Conservation (phyloP, 2,113 vertebrate species). For the Ammodytes dubius region DNA sequence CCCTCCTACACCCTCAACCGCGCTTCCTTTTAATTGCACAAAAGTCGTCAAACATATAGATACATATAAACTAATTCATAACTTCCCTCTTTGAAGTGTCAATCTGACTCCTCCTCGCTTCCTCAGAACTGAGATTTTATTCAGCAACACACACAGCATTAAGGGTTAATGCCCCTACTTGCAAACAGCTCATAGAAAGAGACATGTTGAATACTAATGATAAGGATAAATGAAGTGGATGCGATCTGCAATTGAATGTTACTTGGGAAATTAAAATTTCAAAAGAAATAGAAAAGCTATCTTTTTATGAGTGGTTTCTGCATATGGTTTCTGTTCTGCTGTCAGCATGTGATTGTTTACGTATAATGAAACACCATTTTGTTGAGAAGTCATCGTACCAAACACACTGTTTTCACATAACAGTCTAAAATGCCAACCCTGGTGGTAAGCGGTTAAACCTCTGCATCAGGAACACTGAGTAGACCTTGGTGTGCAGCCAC, state of each 20-base stretch:
- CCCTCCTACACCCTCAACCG: not conserved
- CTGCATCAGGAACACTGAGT: not conserved
- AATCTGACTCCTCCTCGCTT: slow-evolving; percentile 3
- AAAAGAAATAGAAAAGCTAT: not conserved
- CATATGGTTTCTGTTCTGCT: not conserved
- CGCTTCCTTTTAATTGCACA: slow-evolving; percentile 2
- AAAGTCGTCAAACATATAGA: not conserved
- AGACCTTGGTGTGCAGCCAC: not conserved
- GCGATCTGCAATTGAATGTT: slow-evolving; percentile 9
- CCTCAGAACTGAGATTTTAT: slow-evolving; percentile 1
- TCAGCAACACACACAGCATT: not conserved
- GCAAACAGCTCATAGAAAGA: not conserved
- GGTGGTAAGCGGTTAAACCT: not conserved
- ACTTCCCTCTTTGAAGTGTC: slow-evolving; percentile 31
- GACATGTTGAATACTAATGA: not conserved
- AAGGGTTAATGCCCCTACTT: not conserved
- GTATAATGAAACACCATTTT: not conserved
- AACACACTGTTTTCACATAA: not conserved
- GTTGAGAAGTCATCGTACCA: not conserved
- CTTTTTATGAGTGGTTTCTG: not conserved
- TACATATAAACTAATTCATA: not conserved
- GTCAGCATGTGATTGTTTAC: not conserved
- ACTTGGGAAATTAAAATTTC: slow-evolving; percentile 19
- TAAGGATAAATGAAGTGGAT: slow-evolving; percentile 4
- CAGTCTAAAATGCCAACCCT: not conserved